Evolutionary conservation across 2,113 vertebrate genomes (phyloP), one percentile per base, ranked within the genome.

Genomic region (Heloderma charlesbogerti): DNA sequence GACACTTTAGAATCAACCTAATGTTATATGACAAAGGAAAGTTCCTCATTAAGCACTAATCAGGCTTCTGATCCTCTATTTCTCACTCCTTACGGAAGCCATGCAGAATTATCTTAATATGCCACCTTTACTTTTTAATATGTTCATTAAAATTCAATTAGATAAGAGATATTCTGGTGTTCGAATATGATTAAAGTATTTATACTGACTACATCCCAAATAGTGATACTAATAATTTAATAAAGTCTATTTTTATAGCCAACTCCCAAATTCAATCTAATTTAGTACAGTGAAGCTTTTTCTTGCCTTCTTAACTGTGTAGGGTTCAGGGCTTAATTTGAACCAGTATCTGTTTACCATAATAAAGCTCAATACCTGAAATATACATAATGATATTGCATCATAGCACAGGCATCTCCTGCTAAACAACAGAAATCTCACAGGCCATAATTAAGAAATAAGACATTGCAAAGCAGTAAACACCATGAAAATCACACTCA

Each of bases 1-100:
- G 57, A 48, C 29, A 86, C 45, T 92, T 84, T 88, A 85, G 87
- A 96, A 96, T 95, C 93, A 91, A 37, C 75, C 79, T 93, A 79
- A 92, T 92, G 95, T 94, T 92, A 93, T 94, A 93, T 89, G 90
- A 77, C 74, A 92, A 93, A 91, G 82, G 90, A 92, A 93, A 94
- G 81, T 93, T 95, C 82, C 54, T 95, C 89, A 94, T 94, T 94
- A 93, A 87, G 78, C 34, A 80, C 69, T 91, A 92, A 89, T 92
- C 90, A 94, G 88, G 88, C 34, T 81, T 90, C 89, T 90, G 91
- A 93, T 95, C 87, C 71, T 71, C 87, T 82, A 86, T 22, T 0
- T 0, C 66, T 94, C 66, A n/a, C 31, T 95, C 84, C 79, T 91
- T 81, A 93, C 81, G 85, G 92, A 94, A 96, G 63, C 57, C 85